Evolutionary conservation across 2,888 invertebrate species (phyloP).

Genomic region (Beris chalybata): DNA sequence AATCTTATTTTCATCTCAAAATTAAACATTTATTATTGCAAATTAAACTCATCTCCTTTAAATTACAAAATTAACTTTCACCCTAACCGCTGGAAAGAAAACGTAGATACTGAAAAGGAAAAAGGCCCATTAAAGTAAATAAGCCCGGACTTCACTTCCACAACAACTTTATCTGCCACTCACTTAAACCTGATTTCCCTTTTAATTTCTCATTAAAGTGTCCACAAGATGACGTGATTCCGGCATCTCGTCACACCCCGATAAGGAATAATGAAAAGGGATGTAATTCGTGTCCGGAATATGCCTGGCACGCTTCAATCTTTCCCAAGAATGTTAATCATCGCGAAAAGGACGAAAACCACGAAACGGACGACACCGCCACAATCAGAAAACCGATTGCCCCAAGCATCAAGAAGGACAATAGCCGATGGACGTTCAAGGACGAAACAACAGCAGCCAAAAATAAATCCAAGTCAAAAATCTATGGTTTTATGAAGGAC

Average conservation of each 20-base stretch:
- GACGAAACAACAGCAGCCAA: slow-evolving; percentile 44
- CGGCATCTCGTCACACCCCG: slow-evolving; percentile 17
- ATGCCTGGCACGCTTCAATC: slow-evolving; percentile 23
- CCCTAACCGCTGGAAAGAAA: too few relatives aligned
- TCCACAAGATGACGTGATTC: slow-evolving; percentile 32
- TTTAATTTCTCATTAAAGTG: slow-evolving; percentile 24
- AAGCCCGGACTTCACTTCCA: too few relatives aligned
- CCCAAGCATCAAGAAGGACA: slow-evolving; percentile 7
- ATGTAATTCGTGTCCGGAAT: slow-evolving; percentile 26
- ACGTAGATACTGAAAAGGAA: too few relatives aligned
- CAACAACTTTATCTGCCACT: too few relatives aligned
- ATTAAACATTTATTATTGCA: too few relatives aligned
- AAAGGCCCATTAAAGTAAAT: too few relatives aligned
- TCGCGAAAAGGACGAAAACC: slow-evolving; percentile 12
- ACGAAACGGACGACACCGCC: neutral
- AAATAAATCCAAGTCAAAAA: slow-evolving; percentile 47
- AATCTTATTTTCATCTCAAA: too few relatives aligned
- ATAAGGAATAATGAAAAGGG: slow-evolving; percentile 31
- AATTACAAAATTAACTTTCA: too few relatives aligned
- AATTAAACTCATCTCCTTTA: too few relatives aligned
- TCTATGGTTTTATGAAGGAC: slow-evolving; percentile 53
- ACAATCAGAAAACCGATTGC: slow-evolving; percentile 9
- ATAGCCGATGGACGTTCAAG: slow-evolving; percentile 27
- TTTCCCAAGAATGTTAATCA: slow-evolving; percentile 24
- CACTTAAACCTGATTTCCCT: neutral